Evolutionary conservation across 1,140 invertebrate genomes (phyloP), one percentile per base, ranked within the genome.

Genomic region (Littorina saxatilis): DNA sequence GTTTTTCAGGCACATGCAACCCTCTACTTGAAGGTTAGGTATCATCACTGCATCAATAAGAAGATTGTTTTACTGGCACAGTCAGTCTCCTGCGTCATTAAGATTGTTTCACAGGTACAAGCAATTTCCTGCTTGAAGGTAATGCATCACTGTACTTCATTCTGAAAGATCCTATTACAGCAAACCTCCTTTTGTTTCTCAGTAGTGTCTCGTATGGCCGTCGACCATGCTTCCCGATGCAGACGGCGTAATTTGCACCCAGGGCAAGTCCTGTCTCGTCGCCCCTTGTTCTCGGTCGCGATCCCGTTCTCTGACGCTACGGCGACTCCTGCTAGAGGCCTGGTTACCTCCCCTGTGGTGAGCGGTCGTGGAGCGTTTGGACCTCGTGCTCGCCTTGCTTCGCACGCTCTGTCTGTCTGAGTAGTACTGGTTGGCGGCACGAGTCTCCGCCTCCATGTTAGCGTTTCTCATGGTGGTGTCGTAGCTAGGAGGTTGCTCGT

Each of bases 211-310:
- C 29, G 39, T 50, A 39, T 82, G 61, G n/a, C n/a, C 39, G 63
- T 82, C 76, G 13, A 43, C 35, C 35, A 72, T 75, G 52, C 77
- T 73, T 3, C 86, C 85, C 40, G 77, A 85, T 37, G 86, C 40
- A 13, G 87, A 89, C 0, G 90, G 90, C 0, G 89, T 88, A 35
- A 91, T 90, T 73, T 90, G 89, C 7, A 91, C 90, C 90, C 90
- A 91, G 0, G 90, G 90, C 58, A 91, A 81, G 50, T 89, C 85
- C 78, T 90, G 84, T 40, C 86, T 74, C 43, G 81, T 52, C 58
- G 86, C 85, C n/a, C 82, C 58, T 4, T 63, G 70, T 35, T 87
- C 80, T 23, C 83, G 76, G 43, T 73, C 82, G 68, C 63, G 80
- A 50, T 77, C 85, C 76, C 79, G 79, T 63, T 80, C 73, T 66